phyloP scores from a whole-genome alignment of 1,140 invertebrate genomes.

The Brachionus paranguensis region DNA sequence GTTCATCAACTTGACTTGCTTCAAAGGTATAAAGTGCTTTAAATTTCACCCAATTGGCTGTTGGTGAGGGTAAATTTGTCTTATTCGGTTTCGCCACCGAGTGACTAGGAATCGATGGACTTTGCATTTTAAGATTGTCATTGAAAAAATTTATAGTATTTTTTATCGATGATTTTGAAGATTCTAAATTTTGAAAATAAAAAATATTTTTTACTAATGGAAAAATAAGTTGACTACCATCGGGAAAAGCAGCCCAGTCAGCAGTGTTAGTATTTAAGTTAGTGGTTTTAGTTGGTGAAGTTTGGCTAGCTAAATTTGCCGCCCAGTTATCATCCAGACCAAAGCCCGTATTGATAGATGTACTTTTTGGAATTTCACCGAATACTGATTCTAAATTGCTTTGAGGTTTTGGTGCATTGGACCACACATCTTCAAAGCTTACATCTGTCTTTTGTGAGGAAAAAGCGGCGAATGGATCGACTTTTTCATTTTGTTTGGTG shows the following conservation, averaged over 20 bases:
- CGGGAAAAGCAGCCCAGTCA: constrained; percentile 13
- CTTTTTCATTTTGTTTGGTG: background rate
- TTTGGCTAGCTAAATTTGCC: background rate
- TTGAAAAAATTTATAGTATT: background rate
- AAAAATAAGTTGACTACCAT: background rate
- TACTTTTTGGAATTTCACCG: background rate
- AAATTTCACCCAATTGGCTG: constrained; percentile 64
- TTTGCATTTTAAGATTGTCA: constrained; percentile 4
- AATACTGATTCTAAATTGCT: background rate
- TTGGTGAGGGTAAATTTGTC: background rate
- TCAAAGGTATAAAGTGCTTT: constrained; percentile 87
- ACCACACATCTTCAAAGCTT: constrained; percentile 1
- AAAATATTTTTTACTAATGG: background rate
- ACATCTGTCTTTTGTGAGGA: background rate
- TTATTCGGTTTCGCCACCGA: background rate
- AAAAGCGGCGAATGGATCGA: background rate
- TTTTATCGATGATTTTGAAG: background rate
- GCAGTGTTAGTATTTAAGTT: constrained; percentile 11
- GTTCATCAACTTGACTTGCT: constrained; percentile 83
- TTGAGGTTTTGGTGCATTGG: background rate
- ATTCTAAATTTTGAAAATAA: background rate
- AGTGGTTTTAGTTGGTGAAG: background rate
- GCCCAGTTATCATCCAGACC: constrained; percentile 16
- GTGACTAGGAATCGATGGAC: background rate
- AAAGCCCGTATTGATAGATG: background rate